Base-by-base conservation (phyloP, 2,113 vertebrate species). In the Tragelaphus imberbis region DNA sequence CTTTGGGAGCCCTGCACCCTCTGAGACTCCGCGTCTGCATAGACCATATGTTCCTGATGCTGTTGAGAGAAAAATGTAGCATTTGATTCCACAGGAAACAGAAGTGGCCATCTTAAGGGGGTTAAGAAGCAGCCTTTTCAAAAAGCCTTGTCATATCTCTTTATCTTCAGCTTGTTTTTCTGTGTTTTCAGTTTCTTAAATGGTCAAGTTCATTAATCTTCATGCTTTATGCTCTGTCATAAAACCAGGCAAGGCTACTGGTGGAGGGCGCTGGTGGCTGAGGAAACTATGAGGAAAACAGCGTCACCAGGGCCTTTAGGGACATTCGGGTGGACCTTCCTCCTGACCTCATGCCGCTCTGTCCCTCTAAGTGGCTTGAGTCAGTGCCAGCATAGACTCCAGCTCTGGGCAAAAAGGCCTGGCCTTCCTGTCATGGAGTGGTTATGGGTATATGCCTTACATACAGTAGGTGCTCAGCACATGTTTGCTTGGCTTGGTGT, bases 181-280 rank as follows among this genome's bases (percentile, higher is more conserved):
- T 27, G 11, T 6, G 25, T 51, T 95, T 97, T 82, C 44, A 85
- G 55, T 63, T 92, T 96, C 53, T 82, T 85, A 55, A 88, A 14
- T 79, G 87, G 71, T 7, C 82, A 23, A 1, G 44, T 91, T 36
- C 91, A 36, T 79, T 93, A 25, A 61, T 91, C 92, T 95, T 82
- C 36, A 65, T 65, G 84, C 86, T 97, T 96, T 95, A 79, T 96
- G 36, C 53, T 59, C 10, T 80, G 51, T 40, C 86, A 21, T 88
- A 94, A 96, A 90, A 80, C 19, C n/a, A 94, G 88, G 53, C 90
- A 71, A 92, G 71, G 90, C 59, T 87, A 40, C 53, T n/a, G 40
- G 71, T 19, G 68, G 36, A 84, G 63, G 59, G 25, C 71, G 49
- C 91, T 77, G 89, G 36, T 33, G 10, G 61, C 8, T 75, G 40